Evolutionary conservation across 2,797 vertebrate genomes (phyloP).

Genomic region (Acropternis orthonyx): DNA sequence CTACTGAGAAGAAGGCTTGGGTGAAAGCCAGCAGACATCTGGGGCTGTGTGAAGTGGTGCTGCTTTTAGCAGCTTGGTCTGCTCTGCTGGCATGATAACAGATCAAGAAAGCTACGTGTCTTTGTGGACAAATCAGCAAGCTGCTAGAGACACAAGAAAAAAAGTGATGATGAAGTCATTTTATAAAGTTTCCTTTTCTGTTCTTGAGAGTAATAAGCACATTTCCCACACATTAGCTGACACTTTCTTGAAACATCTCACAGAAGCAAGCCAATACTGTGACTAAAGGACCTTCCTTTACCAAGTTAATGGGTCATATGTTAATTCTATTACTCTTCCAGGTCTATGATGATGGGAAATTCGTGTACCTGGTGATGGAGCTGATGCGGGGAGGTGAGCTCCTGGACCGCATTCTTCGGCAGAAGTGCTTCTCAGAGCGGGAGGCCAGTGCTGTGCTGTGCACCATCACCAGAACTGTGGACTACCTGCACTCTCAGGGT

Average conservation of each 20-base stretch:
- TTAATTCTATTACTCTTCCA: slow-evolving; percentile 23
- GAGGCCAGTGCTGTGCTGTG: slow-evolving; percentile 90
- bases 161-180: background rate
- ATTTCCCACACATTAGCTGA: background rate
- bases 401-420: slow-evolving; percentile 87
- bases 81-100: background rate
- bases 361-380: slow-evolving; percentile 91
- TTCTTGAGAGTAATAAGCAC: background rate
- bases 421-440: slow-evolving; percentile 88
- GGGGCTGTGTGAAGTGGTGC: background rate
- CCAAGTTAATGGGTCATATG: background rate
- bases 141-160: background rate
- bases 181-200: background rate
- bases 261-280: background rate
- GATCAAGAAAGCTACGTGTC: background rate
- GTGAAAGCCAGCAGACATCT: slow-evolving; percentile 17
- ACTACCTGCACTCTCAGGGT: slow-evolving; percentile 95
- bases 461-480: slow-evolving; percentile 90
- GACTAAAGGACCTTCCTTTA: background rate
- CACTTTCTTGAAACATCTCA: background rate
- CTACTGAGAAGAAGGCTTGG: background rate
- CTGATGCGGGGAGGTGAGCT: slow-evolving; percentile 91
- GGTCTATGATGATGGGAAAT: slow-evolving; percentile 93
- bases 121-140: background rate
- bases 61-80: slow-evolving; percentile 19